phyloP scores from a whole-genome alignment of 2,113 vertebrate genomes.

The Ahaetulla prasina region DNA sequence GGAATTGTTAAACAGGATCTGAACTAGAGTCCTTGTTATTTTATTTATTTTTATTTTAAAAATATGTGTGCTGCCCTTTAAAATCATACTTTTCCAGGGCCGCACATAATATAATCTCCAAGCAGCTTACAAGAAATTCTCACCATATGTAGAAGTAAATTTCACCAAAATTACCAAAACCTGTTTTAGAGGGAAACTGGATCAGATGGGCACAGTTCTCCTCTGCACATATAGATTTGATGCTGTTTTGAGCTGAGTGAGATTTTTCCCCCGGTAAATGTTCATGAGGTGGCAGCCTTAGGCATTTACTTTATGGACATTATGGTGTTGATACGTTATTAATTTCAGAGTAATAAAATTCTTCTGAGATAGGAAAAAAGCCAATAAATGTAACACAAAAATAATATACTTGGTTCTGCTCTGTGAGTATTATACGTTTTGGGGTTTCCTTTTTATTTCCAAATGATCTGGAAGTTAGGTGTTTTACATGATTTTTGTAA shows the following conservation, averaged over 20 bases:
- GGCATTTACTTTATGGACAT: background rate
- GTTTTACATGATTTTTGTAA: slow-evolving; percentile 4
- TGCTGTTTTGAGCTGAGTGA: background rate
- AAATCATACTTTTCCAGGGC: background rate
- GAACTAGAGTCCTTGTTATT: background rate
- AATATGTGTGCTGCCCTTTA: background rate
- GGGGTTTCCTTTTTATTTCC: background rate
- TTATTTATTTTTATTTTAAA: background rate
- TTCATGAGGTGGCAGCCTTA: background rate
- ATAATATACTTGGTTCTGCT: background rate
- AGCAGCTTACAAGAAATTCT: background rate
- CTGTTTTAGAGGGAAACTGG: background rate
- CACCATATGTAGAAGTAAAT: background rate
- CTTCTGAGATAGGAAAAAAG: background rate
- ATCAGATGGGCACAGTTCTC: background rate
- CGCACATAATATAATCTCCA: background rate
- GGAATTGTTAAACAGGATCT: background rate
- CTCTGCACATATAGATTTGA: background rate
- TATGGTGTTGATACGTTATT: background rate
- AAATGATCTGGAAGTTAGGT: background rate
- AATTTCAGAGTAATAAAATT: background rate
- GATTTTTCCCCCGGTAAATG: background rate
- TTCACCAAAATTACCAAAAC: background rate
- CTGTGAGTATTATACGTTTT: background rate
- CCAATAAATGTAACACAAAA: background rate